Conservation (phyloP, 2,888 invertebrate genomes). For the Orthonevra nobilis region DNA sequence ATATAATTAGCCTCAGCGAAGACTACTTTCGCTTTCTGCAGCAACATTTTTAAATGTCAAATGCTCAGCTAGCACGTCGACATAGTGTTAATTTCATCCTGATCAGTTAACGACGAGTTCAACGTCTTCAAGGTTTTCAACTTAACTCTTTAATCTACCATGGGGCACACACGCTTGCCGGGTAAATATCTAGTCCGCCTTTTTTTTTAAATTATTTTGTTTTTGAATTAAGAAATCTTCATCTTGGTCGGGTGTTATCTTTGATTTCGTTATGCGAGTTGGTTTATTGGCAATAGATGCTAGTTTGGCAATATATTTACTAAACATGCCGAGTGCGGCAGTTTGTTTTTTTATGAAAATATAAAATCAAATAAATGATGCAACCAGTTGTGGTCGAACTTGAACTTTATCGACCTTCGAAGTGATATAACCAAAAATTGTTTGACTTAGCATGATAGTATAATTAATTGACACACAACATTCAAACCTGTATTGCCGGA, state of each 20-base stretch:
- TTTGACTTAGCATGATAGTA: constrained; percentile 18
- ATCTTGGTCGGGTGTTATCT: constrained; percentile 17
- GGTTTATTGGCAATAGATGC: constrained; percentile 48
- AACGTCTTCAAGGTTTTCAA: constrained; percentile 66
- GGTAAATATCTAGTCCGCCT: constrained; percentile 53
- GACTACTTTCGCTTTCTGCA: constrained; percentile 50
- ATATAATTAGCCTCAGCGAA: not conserved
- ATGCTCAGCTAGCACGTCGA: constrained; percentile 1
- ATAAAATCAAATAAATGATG: constrained; percentile 34
- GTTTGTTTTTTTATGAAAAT: not conserved
- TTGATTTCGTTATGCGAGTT: constrained; percentile 28
- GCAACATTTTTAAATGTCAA: constrained; percentile 34
- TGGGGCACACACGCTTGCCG: constrained; percentile 21
- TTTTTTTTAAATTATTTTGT: constrained; percentile 16
- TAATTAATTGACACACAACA: constrained; percentile 33
- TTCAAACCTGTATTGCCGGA: too few relatives aligned
- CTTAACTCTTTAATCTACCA: constrained; percentile 41
- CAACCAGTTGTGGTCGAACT: constrained; percentile 52
- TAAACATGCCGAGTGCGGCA: constrained; percentile 12
- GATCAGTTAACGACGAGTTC: constrained; percentile 49
- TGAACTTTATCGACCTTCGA: constrained; percentile 63
- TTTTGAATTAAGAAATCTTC: constrained; percentile 48
- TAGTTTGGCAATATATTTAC: constrained; percentile 54
- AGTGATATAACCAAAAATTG: constrained; percentile 31
- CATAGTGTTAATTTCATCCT: constrained; percentile 40